These are phyloP conservation scores for Adoxophyes honmai DNA, from an alignment of 1,140 invertebrate species.

Conservation along the genomic window DNA sequence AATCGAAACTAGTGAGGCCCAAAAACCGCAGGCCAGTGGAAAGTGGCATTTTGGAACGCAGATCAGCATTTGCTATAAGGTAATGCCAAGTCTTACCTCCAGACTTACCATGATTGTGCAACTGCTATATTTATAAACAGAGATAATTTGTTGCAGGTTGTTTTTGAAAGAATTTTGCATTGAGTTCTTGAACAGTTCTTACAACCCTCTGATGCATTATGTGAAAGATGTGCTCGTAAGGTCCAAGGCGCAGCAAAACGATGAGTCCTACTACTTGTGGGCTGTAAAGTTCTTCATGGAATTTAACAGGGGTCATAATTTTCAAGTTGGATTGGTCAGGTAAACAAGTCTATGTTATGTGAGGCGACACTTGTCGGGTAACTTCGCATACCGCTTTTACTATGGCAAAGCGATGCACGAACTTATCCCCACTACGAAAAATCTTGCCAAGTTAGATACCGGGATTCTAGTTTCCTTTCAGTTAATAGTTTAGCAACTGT, in stretches of 20 bases:
- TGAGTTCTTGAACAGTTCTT: slow-evolving; percentile 93
- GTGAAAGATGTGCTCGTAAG: slow-evolving; percentile 84
- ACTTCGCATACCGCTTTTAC: too few relatives aligned
- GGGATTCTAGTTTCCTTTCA: too few relatives aligned
- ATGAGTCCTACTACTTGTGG: slow-evolving; percentile 97
- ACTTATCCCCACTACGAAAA: too few relatives aligned
- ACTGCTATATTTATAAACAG: too few relatives aligned
- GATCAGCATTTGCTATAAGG: slow-evolving; percentile 68
- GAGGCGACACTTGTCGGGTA: too few relatives aligned
- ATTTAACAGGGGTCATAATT: slow-evolving; percentile 92
- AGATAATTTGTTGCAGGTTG: slow-evolving; percentile 76
- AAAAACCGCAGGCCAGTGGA: slow-evolving; percentile 61
- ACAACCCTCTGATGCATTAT: slow-evolving; percentile 91
- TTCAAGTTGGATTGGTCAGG: slow-evolving; percentile 93
- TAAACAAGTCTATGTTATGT: slow-evolving; percentile 65
- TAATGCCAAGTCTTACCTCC: slow-evolving; percentile 23
- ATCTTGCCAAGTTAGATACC: too few relatives aligned
- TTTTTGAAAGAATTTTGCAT: slow-evolving; percentile 96
- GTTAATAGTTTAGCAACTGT: too few relatives aligned
- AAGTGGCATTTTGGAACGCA: slow-evolving; percentile 56
- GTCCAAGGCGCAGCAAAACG: slow-evolving; percentile 82
- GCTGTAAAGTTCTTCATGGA: slow-evolving; percentile 97
- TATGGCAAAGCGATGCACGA: too few relatives aligned
- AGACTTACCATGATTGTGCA: too few relatives aligned
- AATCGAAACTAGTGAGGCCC: slow-evolving; percentile 70